Evolutionary conservation across 2,797 vertebrate species (phyloP).

Genomic region (Melanotaenia pygmaea): DNA sequence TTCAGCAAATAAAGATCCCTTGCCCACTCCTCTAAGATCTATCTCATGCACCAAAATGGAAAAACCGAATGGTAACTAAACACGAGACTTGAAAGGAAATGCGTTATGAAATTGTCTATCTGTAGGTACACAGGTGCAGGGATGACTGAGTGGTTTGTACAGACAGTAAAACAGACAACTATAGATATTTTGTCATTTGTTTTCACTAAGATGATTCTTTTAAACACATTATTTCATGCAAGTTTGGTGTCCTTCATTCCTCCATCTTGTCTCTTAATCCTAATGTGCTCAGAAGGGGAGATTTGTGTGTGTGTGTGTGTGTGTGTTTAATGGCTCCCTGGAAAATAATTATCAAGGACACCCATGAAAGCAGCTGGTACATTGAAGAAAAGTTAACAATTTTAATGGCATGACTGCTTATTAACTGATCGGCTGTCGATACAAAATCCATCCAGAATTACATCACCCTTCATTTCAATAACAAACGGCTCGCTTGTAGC

Average conservation of each 20-base stretch:
- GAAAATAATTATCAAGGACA: constrained; percentile 56
- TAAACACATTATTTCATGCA: constrained; percentile 20
- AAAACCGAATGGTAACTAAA: constrained; percentile 28
- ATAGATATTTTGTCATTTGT: constrained; percentile 7
- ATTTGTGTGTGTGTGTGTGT: constrained; percentile 18
- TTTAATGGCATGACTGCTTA: background rate
- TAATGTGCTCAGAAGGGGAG: constrained; percentile 17
- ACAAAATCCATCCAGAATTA: constrained; percentile 48
- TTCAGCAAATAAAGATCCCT: constrained; percentile 56
- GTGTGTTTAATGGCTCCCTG: constrained; percentile 31
- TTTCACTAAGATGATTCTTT: constrained; percentile 3
- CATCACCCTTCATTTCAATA: constrained; percentile 59
- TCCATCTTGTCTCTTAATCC: constrained; percentile 62
- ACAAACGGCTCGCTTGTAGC: constrained; percentile 63
- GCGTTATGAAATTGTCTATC: constrained; percentile 26
- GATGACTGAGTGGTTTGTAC: constrained; percentile 11
- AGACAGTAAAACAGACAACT: background rate
- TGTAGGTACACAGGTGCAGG: constrained; percentile 7
- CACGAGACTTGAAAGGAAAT: constrained; percentile 17
- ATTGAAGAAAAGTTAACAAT: constrained; percentile 13
- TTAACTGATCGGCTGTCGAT: constrained; percentile 48
- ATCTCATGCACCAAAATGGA: constrained; percentile 34
- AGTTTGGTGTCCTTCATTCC: constrained; percentile 48
- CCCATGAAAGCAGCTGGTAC: constrained; percentile 29
- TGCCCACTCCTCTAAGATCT: constrained; percentile 28